These are phyloP conservation scores for Chironex yamaguchii DNA, from an alignment of 30 jellyfish, hydroid and myxozoan species.

Conservation along the genomic window DNA sequence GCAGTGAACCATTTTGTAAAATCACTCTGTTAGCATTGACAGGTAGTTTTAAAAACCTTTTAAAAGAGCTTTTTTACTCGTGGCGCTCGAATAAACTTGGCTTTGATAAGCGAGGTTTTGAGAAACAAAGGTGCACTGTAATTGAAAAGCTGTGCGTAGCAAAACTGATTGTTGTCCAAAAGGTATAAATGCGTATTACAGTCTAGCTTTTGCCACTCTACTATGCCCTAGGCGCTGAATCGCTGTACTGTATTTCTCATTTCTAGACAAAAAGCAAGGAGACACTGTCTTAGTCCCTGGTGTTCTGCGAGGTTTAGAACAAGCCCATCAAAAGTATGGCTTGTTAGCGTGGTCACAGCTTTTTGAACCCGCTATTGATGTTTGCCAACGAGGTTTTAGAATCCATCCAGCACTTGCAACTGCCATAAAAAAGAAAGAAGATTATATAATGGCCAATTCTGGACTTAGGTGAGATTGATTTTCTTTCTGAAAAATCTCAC, in stretches of 20 bases:
- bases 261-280: slow-evolving; percentile 95
- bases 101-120: too few species aligned
- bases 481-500: too few species aligned
- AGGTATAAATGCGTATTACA: background rate
- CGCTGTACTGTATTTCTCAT: background rate
- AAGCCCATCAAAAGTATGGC: slow-evolving; percentile 94
- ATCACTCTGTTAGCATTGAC: background rate
- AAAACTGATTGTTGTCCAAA: background rate
- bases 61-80: too few species aligned
- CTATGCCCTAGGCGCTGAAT: background rate
- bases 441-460: slow-evolving; percentile 81
- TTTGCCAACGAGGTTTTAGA: slow-evolving; percentile 85
- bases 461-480: slow-evolving; percentile 90
- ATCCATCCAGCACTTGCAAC: slow-evolving; percentile 90
- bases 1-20: too few species aligned
- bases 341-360: slow-evolving; percentile 88
- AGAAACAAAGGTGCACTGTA: too few species aligned
- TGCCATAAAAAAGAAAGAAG: slow-evolving; percentile 90
- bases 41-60: too few species aligned
- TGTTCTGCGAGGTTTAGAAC: slow-evolving; percentile 92
- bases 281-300: slow-evolving; percentile 99
- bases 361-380: slow-evolving; percentile 89
- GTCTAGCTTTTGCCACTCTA: background rate
- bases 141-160: too few species aligned
- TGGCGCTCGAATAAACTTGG: too few species aligned